Evolutionary conservation across 2,113 vertebrate genomes (phyloP).

Genomic region (Trinectes maculatus): DNA sequence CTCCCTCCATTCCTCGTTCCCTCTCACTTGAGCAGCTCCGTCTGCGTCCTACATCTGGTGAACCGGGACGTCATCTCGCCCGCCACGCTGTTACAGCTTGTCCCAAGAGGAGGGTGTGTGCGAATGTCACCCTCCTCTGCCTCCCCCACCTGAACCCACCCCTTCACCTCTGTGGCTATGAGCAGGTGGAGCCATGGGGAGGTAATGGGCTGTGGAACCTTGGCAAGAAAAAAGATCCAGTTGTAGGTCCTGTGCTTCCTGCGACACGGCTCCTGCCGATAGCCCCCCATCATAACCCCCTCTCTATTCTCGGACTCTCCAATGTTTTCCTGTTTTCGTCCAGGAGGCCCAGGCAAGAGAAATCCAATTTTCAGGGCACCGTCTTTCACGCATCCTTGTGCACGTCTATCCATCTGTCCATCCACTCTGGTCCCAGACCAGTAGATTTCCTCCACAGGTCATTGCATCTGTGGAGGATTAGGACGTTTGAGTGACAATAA

Average conservation of each 20-base stretch:
- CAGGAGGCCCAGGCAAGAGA: conserved; percentile 45
- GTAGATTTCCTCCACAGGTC: conserved; percentile 54
- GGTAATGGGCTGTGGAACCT: conserved; percentile 73
- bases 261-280: conserved; percentile 54
- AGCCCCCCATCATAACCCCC: conserved; percentile 18
- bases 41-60: conserved; percentile 45
- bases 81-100: conserved; percentile 37
- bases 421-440: conserved; percentile 39
- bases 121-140: conserved; percentile 10
- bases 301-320: conserved; percentile 4
- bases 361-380: conserved; percentile 71
- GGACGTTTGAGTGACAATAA: conserved; percentile 64
- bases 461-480: conserved; percentile 45
- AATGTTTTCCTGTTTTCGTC: conserved; percentile 47
- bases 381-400: conserved; percentile 64
- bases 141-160: conserved; percentile 20
- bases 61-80: conserved; percentile 42
- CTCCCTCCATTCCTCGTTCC: conserved; percentile 28
- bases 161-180: conserved; percentile 43
- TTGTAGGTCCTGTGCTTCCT: conserved; percentile 48
- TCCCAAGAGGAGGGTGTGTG: conserved; percentile 41
- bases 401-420: conserved; percentile 63
- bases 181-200: conserved; percentile 49
- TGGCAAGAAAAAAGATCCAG: conserved; percentile 49
- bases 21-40: conserved; percentile 56